Evolutionary conservation across 2,797 vertebrate genomes (phyloP).

Genomic region (Enoplosus armatus): DNA sequence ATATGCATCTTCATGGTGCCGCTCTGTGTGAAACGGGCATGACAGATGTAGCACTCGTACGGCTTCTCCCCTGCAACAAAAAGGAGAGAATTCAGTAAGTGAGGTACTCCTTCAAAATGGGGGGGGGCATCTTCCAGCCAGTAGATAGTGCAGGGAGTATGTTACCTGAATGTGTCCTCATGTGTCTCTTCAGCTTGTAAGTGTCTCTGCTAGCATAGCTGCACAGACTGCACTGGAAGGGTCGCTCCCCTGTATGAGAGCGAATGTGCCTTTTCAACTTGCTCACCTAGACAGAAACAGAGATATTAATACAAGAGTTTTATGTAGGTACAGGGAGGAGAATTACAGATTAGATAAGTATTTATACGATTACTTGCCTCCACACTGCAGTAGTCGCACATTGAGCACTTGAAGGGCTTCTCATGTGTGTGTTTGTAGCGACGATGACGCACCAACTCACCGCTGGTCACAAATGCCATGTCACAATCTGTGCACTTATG

Average conservation of each 20-base stretch:
- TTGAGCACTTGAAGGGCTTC: conserved; percentile 98
- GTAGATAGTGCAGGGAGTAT: accelerated
- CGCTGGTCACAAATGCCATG: conserved; percentile 98
- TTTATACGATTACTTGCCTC: conserved; percentile 83
- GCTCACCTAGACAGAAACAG: conserved; percentile 87
- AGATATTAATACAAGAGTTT: not conserved
- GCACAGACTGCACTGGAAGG: conserved; percentile 98
- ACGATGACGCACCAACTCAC: conserved; percentile 95
- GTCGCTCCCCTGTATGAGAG: conserved; percentile 96
- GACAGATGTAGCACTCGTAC: conserved; percentile 99
- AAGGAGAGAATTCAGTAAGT: not conserved
- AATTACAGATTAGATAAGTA: no score
- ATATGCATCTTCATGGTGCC: conserved; percentile 99
- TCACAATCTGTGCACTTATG: conserved; percentile 98
- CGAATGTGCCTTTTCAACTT: conserved; percentile 98
- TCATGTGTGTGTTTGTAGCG: conserved; percentile 98
- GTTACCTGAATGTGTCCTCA: conserved; percentile 97
- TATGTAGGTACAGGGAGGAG: not conserved
- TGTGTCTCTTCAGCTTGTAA: conserved; percentile 97
- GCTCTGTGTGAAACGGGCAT: conserved; percentile 97
- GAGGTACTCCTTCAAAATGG: not conserved
- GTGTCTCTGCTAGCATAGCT: conserved; percentile 99
- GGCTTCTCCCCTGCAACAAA: conserved; percentile 92
- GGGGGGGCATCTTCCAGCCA: not conserved
- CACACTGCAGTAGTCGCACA: conserved; percentile 97